Evolutionary conservation across 2,113 vertebrate species (phyloP).

Genomic region (Eonycteris spelaea): DNA sequence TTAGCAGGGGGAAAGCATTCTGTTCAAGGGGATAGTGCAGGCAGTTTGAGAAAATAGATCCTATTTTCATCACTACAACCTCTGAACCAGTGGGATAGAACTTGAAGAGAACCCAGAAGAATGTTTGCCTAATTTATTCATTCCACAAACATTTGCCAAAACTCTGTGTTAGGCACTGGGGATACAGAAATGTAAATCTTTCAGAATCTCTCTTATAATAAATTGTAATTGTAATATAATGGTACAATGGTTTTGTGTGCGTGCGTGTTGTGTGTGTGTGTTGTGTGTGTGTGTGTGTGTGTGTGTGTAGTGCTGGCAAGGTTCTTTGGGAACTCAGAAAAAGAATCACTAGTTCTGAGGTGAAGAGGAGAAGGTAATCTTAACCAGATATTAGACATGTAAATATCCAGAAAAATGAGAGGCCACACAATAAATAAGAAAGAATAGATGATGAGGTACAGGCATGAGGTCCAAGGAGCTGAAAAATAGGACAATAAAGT

Average conservation of each 20-base stretch:
- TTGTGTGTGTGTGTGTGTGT: not conserved
- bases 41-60: not conserved
- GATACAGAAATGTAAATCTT: not conserved
- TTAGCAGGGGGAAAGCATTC: not conserved
- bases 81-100: not conserved
- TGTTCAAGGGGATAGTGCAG: not conserved
- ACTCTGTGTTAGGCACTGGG: not conserved
- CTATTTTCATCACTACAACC: not conserved
- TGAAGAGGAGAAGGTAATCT: not conserved
- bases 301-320: not conserved
- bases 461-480: not conserved
- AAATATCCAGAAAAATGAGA: not conserved
- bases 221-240: not conserved
- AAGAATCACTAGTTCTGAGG: not conserved
- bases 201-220: not conserved
- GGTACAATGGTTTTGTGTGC: not conserved
- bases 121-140: not conserved
- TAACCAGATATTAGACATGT: not conserved
- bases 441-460: not conserved
- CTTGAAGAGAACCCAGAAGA: not conserved
- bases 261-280: not conserved
- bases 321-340: not conserved
- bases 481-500: not conserved
- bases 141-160: not conserved
- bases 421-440: not conserved